Evolutionary conservation across 1,140 invertebrate species (phyloP).

Genomic region (Triops longicaudatus): DNA sequence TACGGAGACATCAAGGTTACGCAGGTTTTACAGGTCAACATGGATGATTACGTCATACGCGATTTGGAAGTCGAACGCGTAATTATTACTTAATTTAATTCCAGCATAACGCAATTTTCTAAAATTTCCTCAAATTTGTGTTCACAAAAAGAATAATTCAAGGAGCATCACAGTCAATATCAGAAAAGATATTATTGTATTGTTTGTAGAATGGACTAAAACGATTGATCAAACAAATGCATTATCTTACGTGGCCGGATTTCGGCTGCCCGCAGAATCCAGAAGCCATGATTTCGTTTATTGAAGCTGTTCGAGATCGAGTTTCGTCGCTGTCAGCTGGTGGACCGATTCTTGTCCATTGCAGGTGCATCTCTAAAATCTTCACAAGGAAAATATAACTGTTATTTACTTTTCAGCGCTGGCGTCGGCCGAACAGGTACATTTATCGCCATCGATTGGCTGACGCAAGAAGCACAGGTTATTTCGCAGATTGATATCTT

Average conservation of each 20-base stretch:
- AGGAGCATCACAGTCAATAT: too few species aligned
- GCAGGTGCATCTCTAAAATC: slow-evolving; percentile 50
- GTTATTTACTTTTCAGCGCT: slow-evolving; percentile 46
- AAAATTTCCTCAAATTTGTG: background rate
- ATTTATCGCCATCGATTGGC: slow-evolving; percentile 80
- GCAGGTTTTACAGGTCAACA: slow-evolving; percentile 45
- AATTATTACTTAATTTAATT: slow-evolving; percentile 26
- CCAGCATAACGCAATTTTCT: slow-evolving; percentile 21
- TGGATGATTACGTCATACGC: slow-evolving; percentile 46
- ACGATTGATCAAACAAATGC: slow-evolving; percentile 49
- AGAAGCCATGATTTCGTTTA: slow-evolving; percentile 85
- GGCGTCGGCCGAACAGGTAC: slow-evolving; percentile 41
- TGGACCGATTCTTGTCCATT: slow-evolving; percentile 90
- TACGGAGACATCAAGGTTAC: slow-evolving; percentile 43
- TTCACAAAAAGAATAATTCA: too few species aligned
- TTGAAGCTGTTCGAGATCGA: slow-evolving; percentile 77
- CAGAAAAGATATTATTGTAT: too few species aligned
- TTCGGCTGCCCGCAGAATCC: slow-evolving; percentile 92
- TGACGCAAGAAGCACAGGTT: slow-evolving; percentile 82
- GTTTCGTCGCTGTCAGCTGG: slow-evolving; percentile 51
- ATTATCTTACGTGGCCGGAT: slow-evolving; percentile 59
- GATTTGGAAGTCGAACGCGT: slow-evolving; percentile 47
- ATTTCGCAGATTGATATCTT: slow-evolving; percentile 81
- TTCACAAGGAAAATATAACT: background rate
- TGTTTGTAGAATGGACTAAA: slow-evolving; percentile 42